Evolutionary conservation across 1,140 invertebrate species (phyloP).

Genomic region (Scaptomyza hsui): DNA sequence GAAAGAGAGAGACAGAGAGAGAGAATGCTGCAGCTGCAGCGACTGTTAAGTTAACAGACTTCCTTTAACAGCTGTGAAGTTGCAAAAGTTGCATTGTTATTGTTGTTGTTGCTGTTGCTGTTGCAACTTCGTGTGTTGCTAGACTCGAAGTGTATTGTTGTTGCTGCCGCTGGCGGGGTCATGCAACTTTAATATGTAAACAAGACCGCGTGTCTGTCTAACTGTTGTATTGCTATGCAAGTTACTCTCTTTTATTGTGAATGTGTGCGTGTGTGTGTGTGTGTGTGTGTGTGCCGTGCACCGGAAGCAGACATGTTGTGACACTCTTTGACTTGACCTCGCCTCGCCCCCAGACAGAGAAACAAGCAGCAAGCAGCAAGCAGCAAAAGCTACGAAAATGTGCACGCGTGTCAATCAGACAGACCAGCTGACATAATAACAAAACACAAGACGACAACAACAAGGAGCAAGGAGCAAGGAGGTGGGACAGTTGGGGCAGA

Average conservation of each 20-base stretch:
- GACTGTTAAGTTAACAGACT: conserved; percentile 41
- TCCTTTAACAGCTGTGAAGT: conserved; percentile 37
- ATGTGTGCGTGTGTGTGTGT: conserved; percentile 11
- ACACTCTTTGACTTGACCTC: conserved; percentile 81
- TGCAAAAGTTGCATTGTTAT: conserved; percentile 26
- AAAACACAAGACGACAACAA: conserved; percentile 29
- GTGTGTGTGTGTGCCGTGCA: conserved; percentile 53
- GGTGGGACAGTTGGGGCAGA: not conserved
- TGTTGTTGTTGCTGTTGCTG: conserved; percentile 23
- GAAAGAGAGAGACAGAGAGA: conserved; percentile 1
- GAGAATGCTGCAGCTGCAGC: conserved; percentile 1
- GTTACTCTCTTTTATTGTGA: conserved; percentile 31
- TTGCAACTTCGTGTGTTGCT: conserved; percentile 48
- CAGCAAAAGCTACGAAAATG: conserved; percentile 30
- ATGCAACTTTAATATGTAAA: conserved; percentile 82
- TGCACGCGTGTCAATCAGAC: conserved; percentile 63
- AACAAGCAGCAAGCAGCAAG: conserved; percentile 9
- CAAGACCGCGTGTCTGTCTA: conserved; percentile 63
- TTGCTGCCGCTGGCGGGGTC: conserved; percentile 61
- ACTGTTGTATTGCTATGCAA: conserved; percentile 33
- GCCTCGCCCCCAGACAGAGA: conserved; percentile 36
- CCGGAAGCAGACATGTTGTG: conserved; percentile 82
- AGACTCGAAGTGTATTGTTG: not conserved
- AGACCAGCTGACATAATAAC: conserved; percentile 62
- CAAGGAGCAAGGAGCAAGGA: not conserved